These are phyloP conservation scores for Motacilla tschutschensis DNA, from an alignment of 2,113 vertebrate species.

Conservation along the genomic window DNA sequence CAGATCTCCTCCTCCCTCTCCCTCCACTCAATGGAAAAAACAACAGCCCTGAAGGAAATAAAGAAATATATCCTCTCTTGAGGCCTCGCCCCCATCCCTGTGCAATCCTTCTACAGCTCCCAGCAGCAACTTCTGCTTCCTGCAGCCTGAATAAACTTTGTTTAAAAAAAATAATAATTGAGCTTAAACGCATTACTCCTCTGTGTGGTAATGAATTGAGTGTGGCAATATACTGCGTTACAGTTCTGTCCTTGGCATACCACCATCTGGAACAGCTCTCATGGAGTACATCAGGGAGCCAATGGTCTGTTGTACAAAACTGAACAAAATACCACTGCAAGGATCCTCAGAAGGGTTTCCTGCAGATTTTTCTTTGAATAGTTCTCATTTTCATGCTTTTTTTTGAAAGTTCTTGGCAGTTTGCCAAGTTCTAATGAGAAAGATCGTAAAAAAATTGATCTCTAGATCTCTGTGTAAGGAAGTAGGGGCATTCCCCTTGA, in stretches of 20 bases:
- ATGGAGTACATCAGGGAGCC: slow-evolving; percentile 36
- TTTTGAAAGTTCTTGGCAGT: not conserved
- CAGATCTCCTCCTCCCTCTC: slow-evolving; percentile 47
- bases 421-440: not conserved
- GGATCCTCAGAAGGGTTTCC: slow-evolving; percentile 7
- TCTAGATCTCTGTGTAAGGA: not conserved
- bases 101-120: slow-evolving; percentile 39
- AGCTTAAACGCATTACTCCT: slow-evolving; percentile 53
- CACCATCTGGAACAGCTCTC: slow-evolving; percentile 59
- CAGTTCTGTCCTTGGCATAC: slow-evolving; percentile 45
- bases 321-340: slow-evolving; percentile 27
- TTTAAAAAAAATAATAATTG: slow-evolving; percentile 37
- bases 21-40: slow-evolving; percentile 62
- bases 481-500: not conserved
- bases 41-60: slow-evolving; percentile 64
- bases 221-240: slow-evolving; percentile 53
- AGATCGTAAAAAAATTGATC: not conserved
- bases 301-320: slow-evolving; percentile 18
- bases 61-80: slow-evolving; percentile 64
- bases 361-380: slow-evolving; percentile 18
- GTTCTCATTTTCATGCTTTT: not conserved
- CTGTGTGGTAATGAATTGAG: slow-evolving; percentile 58
- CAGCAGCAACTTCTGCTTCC: slow-evolving; percentile 59
- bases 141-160: slow-evolving; percentile 57
- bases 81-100: slow-evolving; percentile 46